These are phyloP conservation scores for Varecia variegata DNA, from an alignment of 2,797 vertebrate genomes.

Conservation along the genomic window DNA sequence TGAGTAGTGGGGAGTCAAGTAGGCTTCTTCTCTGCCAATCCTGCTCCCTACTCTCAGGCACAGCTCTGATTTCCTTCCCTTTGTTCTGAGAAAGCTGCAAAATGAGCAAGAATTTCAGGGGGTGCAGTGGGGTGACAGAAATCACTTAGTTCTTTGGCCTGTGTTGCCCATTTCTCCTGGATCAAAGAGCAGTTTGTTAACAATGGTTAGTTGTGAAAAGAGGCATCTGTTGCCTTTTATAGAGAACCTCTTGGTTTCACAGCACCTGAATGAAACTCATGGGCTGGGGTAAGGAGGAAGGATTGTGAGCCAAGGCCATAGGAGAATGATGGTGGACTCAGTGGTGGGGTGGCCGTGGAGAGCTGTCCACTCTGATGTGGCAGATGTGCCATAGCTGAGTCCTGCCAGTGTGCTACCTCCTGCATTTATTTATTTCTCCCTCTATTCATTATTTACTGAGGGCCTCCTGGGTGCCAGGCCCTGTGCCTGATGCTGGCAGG, in stretches of 20 bases:
- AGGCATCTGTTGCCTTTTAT: not conserved
- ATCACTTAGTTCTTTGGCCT: not conserved
- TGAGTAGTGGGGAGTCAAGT: not conserved
- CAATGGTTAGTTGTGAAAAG: not conserved
- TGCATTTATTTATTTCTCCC: not conserved
- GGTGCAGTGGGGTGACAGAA: not conserved
- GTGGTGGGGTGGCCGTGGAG: accelerated
- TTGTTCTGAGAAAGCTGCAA: constrained; percentile 6
- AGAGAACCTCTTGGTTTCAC: not conserved
- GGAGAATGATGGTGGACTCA: not conserved
- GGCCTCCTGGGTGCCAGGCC: not conserved
- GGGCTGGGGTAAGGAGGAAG: not conserved
- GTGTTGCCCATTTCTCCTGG: not conserved
- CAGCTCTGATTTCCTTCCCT: not conserved
- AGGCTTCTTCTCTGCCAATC: not conserved
- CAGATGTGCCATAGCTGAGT: accelerated
- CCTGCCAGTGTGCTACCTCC: not conserved
- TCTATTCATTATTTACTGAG: not conserved
- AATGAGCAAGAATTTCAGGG: not conserved
- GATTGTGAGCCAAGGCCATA: accelerated
- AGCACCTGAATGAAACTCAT: not conserved
- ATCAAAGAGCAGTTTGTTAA: not conserved
- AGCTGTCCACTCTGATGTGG: not conserved
- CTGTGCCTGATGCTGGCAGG: not conserved
- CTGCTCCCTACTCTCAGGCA: not conserved